Conservation (phyloP, 1,140 invertebrate species). For the Aphaenogaster ashmeadi region DNA sequence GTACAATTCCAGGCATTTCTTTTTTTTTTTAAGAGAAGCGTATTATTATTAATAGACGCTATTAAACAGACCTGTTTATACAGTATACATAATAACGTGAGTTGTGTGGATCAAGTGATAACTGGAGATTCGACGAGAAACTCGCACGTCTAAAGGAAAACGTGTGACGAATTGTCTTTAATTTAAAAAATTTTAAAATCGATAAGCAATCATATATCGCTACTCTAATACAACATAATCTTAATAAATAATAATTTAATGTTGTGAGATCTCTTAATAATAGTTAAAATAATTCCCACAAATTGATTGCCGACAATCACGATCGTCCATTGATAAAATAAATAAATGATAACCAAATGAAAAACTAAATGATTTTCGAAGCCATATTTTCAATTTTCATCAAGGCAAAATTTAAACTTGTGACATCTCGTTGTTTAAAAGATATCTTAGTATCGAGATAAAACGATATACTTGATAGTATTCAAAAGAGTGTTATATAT, state of each 20-base stretch:
- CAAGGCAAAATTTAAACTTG: background rate
- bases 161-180: no score
- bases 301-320: background rate
- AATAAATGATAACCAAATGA: background rate
- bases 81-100: conserved; percentile 36
- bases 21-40: conserved; percentile 75
- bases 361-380: background rate
- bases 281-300: background rate
- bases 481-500: background rate
- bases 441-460: background rate
- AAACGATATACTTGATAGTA: background rate
- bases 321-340: background rate
- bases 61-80: conserved; percentile 60
- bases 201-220: background rate
- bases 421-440: background rate
- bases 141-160: background rate
- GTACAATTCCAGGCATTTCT: conserved; percentile 82
- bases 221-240: background rate
- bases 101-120: conserved; percentile 13
- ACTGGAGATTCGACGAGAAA: conserved; percentile 43
- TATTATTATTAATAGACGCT: conserved; percentile 69
- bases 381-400: background rate
- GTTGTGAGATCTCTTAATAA: background rate
- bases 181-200: background rate
- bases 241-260: background rate